phyloP scores from a whole-genome alignment of 2,113 vertebrate genomes.

The Equus przewalskii region DNA sequence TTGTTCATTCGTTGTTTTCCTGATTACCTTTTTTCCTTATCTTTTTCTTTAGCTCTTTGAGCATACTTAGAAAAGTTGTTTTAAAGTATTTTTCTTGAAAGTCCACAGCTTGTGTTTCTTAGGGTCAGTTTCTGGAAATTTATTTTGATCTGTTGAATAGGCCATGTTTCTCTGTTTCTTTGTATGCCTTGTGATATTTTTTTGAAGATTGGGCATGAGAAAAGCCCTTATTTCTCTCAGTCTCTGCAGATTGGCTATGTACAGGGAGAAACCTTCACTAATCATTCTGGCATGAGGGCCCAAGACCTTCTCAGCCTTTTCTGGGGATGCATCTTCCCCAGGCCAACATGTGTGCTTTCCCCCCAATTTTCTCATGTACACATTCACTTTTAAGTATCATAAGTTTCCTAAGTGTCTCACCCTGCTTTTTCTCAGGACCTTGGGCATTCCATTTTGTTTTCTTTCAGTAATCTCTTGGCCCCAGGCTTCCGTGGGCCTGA shows the following conservation, averaged over 20 bases:
- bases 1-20: neutral
- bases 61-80: neutral
- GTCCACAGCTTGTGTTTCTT: neutral
- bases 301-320: too few relatives aligned
- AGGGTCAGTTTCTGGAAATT: neutral
- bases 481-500: neutral
- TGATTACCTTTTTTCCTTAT: neutral
- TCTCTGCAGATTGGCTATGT: neutral
- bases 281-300: neutral
- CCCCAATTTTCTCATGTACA: neutral
- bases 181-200: neutral
- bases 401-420: neutral
- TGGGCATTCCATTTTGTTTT: neutral
- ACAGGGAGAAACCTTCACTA: neutral
- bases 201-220: neutral
- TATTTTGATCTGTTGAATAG: neutral
- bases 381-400: neutral
- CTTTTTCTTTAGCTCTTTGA: neutral
- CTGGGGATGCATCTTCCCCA: neutral
- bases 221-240: neutral
- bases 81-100: neutral
- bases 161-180: neutral
- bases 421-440: neutral
- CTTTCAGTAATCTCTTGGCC: neutral
- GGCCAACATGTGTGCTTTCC: neutral